Base-by-base conservation (phyloP, 2,888 invertebrate genomes). In the Nemurella pictetii region DNA sequence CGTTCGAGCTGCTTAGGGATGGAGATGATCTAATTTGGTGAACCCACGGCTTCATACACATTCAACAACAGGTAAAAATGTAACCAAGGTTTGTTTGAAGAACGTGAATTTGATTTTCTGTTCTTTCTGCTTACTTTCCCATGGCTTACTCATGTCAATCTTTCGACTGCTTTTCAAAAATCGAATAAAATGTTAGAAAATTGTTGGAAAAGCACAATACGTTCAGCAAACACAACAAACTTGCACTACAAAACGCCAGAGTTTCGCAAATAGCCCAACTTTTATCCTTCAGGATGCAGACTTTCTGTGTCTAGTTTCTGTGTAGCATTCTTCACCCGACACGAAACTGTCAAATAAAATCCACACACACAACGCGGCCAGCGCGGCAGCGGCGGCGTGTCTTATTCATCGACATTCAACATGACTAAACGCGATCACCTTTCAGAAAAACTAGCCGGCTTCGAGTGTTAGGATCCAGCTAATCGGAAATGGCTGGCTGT, bases 401-500 rank as follows among this genome's bases (percentile, higher is more conserved):
- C 55, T 3, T 20, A 55, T 55, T 55, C 55, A 55, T 55, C 55
- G 55, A 55, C 55, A 12, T 55, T 55, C 55, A 55, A 55, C 55
- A 55, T 55, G 55, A 55, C 55, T 55, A 12, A 55, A 55, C 55
- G 55, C 55, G 55, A 55, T 55, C 55, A 55, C 55, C 55, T 55
- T 55, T 55, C 55, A 55, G 55, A 12, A 12, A 20, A 20, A 12
- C 12, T 20, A 55, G 32, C 32, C 32, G 3, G 32, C 73, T 73
- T 73, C 73, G 73, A n/a, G 75, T 25, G 75, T 28, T 29, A 78
- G 20, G 78, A 78, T 55, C 55, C 78, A n/a, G 30, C 78, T 78
- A 78, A 78, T 78, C 78, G 78, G 78, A 78, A 78, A 78, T 78
- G 30, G n/a, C 78, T 78, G 75, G 26, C 78, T 78, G 30, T 30